Conservation (phyloP, 30 jellyfish, hydroid and myxozoan genomes). For the Calvadosia cruxmelitensis region DNA sequence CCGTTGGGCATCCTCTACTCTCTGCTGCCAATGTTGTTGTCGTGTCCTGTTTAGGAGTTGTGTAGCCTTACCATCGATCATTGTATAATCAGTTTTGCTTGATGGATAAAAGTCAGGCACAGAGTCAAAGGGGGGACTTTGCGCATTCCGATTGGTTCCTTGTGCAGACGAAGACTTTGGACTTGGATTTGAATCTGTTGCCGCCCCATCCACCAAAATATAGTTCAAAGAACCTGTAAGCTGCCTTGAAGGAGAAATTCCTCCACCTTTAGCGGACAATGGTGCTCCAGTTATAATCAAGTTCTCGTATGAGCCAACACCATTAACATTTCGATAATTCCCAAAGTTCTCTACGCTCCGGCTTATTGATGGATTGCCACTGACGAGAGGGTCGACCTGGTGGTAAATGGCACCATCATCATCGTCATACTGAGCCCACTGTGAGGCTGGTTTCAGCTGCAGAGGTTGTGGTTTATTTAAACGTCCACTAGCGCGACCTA, state of each 20-base stretch:
- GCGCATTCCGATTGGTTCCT: not conserved
- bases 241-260: constrained; percentile 21
- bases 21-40: constrained; percentile 53
- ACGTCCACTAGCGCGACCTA: constrained; percentile 9
- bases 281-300: constrained; percentile 29
- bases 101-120: constrained; percentile 24
- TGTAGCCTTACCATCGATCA: constrained; percentile 70
- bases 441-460: constrained; percentile 6
- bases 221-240: constrained; percentile 33
- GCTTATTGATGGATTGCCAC: constrained; percentile 9
- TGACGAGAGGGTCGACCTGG: constrained; percentile 41
- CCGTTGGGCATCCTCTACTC: constrained; percentile 50
- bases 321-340: constrained; percentile 10
- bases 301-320: constrained; percentile 79
- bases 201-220: constrained; percentile 36
- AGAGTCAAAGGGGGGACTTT: constrained; percentile 2
- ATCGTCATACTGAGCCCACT: constrained; percentile 61
- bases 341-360: constrained; percentile 31
- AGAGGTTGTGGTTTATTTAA: constrained; percentile 47
- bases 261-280: constrained; percentile 22
- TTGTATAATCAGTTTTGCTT: constrained; percentile 48
- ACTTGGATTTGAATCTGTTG: constrained; percentile 10
- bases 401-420: constrained; percentile 75
- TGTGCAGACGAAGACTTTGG: constrained; percentile 11
- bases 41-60: constrained; percentile 28